Base-by-base conservation (phyloP, 2,888 invertebrate species). In the Volucella zonaria region DNA sequence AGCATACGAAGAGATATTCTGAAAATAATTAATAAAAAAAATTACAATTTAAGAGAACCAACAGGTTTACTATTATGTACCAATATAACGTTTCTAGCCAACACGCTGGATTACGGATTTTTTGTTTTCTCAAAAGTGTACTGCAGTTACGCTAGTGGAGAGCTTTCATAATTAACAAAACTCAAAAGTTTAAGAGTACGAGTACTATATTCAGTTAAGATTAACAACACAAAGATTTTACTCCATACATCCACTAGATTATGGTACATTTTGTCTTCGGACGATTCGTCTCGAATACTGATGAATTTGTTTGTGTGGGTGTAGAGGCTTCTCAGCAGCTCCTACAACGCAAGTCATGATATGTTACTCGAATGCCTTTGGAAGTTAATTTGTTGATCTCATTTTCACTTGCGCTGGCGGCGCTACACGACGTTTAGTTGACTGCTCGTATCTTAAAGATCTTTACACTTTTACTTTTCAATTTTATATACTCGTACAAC, bases 331-430 rank as follows among this genome's bases (percentile, higher is more conserved):
- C 31, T 31, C 42, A 18, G 42, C 59, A n/a, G 15, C 70, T 42
- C 54, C 43, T 56, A 49, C 40, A 18, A 38, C 15, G 14, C 58
- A 56, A 38, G 3, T 15, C 42, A 45, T 31, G 61, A 58, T 43
- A 54, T 56, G 68, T 74, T 78, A 52, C 49, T n/a, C n/a, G n/a
- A n/a, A n/a, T n/a, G 71, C 14, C 62, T 80, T 68, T 71, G 76
- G 70, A 80, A 76, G 31, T 38, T 62, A 76, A 85, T 81, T 85
- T 58, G 76, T 85, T 62, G 85, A 85, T 85, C 80, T 85, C 83
- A 85, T 75, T 85, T 76, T 85, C 76, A 70, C 71, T 85, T 75
- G 80, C 52, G 40, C 62, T 47, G 58, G 45, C 85, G 68, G 45
- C 62, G 76, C 51, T 62, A 23, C 58, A 71, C 85, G 71, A 66